Evolutionary conservation across 2,113 vertebrate species (phyloP).

Genomic region (Porphyrio hochstetteri): DNA sequence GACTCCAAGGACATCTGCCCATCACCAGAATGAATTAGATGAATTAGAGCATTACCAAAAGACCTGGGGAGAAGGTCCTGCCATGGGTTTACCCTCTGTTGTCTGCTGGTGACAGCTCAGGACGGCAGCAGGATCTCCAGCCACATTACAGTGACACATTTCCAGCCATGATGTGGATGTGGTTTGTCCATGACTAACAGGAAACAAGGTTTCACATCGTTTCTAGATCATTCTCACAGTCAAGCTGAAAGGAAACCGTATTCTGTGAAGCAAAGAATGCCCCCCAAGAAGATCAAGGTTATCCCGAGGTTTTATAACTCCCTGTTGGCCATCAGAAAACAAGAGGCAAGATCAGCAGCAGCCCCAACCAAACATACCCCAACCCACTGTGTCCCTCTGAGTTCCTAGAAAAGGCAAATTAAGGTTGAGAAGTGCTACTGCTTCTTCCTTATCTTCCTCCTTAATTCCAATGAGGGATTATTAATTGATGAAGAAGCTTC

Average conservation of each 20-base stretch:
- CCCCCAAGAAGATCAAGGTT: neutral
- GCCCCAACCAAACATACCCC: neutral
- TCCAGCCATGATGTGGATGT: neutral
- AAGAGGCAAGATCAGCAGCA: neutral
- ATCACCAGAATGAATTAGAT: neutral
- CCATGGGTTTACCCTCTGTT: neutral
- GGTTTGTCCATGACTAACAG: neutral
- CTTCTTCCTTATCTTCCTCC: neutral
- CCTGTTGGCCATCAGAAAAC: neutral
- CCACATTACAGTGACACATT: neutral
- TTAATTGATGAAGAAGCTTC: neutral
- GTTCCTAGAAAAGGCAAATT: neutral
- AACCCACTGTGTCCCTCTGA: neutral
- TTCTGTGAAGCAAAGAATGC: neutral
- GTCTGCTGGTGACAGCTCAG: neutral
- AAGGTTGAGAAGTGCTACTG: neutral
- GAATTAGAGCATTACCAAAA: neutral
- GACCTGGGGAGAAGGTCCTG: neutral
- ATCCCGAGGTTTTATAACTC: neutral
- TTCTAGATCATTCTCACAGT: neutral
- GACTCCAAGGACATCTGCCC: neutral
- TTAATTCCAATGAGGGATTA: neutral
- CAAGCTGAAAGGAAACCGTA: neutral
- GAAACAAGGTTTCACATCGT: neutral
- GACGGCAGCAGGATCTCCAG: neutral